Conservation (phyloP, 2,797 vertebrate species). For the Meriones psammophilus region DNA sequence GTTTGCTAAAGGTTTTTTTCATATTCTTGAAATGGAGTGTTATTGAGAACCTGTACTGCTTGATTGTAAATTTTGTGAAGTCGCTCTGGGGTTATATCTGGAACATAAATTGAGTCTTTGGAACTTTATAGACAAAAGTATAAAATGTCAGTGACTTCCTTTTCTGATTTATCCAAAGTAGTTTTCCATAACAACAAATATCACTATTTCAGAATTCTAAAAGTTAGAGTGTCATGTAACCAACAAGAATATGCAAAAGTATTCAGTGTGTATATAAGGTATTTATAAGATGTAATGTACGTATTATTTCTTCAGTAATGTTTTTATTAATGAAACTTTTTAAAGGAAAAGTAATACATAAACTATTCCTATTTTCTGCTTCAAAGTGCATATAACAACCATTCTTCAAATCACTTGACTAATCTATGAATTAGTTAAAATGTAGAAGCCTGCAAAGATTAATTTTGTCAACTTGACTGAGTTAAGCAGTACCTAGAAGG, state of each 20-base stretch:
- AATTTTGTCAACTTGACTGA: not conserved
- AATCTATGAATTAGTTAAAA: not conserved
- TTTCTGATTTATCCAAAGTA: not conserved
- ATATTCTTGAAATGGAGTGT: not conserved
- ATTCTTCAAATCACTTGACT: not conserved
- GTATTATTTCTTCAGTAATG: not conserved
- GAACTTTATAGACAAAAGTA: slow-evolving; percentile 4
- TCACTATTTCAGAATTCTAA: slow-evolving; percentile 16
- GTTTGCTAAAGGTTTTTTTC: not conserved
- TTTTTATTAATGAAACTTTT: not conserved
- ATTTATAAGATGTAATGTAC: not conserved
- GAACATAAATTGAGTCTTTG: slow-evolving; percentile 3
- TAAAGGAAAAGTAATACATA: not conserved
- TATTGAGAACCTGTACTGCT: not conserved
- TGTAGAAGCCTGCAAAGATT: not conserved
- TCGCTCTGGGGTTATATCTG: not conserved
- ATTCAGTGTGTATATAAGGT: not conserved
- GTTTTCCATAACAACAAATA: not conserved
- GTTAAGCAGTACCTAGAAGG: not conserved
- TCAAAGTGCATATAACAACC: not conserved
- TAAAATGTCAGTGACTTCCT: not conserved
- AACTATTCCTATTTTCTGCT: not conserved
- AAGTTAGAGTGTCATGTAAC: not conserved
- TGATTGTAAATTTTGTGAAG: not conserved
- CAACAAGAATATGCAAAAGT: not conserved